Conservation (phyloP, 2,113 vertebrate genomes). For the Aplodontia rufa region DNA sequence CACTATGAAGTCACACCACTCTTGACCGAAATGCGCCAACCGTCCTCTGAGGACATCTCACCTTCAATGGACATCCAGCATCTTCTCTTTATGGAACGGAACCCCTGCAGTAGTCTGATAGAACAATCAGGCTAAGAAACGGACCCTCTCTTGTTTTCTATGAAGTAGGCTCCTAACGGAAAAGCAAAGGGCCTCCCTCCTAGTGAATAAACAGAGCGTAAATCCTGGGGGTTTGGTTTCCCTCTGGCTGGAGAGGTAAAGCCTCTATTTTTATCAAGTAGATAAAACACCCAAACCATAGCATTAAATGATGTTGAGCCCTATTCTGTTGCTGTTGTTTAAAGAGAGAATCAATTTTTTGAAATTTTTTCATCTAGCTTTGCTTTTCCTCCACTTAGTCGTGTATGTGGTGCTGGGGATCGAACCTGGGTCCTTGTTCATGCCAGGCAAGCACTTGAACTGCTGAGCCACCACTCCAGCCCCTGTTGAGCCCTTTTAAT, state of each 20-base stretch:
- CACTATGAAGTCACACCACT: background rate
- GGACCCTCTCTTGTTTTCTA: background rate
- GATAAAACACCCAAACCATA: background rate
- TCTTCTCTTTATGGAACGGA: background rate
- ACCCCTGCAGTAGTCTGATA: background rate
- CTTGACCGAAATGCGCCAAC: background rate
- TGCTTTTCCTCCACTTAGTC: no score
- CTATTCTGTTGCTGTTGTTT: no score
- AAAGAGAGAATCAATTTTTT: no score
- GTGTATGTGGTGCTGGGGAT: no score
- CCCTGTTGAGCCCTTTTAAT: no score
- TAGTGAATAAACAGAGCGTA: background rate
- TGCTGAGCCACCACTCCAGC: no score
- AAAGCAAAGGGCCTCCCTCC: background rate
- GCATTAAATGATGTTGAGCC: background rate
- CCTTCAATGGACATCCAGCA: no score
- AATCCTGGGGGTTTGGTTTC: background rate
- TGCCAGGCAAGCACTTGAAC: no score
- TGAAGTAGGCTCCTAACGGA: background rate
- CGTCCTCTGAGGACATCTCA: background rate
- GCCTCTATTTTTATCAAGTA: background rate
- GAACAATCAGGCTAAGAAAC: background rate
- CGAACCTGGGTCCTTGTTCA: no score
- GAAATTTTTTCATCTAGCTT: no score
- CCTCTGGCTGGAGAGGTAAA: background rate